These are phyloP conservation scores for Acrobasis repandana DNA, from an alignment of 2,888 invertebrate species.

Conservation along the genomic window DNA sequence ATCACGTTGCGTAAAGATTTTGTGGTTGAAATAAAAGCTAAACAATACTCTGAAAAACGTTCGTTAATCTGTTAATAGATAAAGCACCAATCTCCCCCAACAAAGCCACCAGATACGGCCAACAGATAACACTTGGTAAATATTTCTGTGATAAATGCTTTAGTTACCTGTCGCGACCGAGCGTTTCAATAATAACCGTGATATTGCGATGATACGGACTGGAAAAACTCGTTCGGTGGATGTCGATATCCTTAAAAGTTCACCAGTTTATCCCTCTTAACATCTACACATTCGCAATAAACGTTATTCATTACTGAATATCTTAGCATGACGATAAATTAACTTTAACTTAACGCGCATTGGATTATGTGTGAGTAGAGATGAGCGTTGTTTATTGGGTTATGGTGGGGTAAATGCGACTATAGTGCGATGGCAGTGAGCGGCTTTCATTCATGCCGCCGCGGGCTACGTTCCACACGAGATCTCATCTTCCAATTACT, in stretches of 20 bases:
- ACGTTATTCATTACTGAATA: constrained; percentile 43
- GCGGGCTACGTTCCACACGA: constrained; percentile 74
- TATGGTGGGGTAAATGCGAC: constrained; percentile 48
- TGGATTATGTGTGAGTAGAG: constrained; percentile 40
- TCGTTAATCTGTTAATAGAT: constrained; percentile 37
- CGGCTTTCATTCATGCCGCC: constrained; percentile 82
- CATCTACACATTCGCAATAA: constrained; percentile 29
- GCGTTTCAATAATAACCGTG: constrained; percentile 82
- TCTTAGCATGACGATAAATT: background rate
- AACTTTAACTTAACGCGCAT: constrained; percentile 34
- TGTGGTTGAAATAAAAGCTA: constrained; percentile 9
- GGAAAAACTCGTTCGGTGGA: constrained; percentile 81
- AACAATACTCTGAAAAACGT: constrained; percentile 28
- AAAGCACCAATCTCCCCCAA: constrained; percentile 54
- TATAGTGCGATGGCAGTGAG: constrained; percentile 70
- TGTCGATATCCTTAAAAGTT: constrained; percentile 80
- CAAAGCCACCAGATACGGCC: constrained; percentile 55
- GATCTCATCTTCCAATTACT: constrained; percentile 82
- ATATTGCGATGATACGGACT: constrained; percentile 82
- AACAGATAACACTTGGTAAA: constrained; percentile 56
- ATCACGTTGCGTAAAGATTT: background rate
- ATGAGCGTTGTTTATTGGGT: constrained; percentile 45
- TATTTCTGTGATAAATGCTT: constrained; percentile 77
- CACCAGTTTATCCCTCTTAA: constrained; percentile 47
- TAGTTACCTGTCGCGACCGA: constrained; percentile 79